These are phyloP conservation scores for Phylloscopus whistleri DNA, from an alignment of 2,113 vertebrate genomes.

Conservation along the genomic window DNA sequence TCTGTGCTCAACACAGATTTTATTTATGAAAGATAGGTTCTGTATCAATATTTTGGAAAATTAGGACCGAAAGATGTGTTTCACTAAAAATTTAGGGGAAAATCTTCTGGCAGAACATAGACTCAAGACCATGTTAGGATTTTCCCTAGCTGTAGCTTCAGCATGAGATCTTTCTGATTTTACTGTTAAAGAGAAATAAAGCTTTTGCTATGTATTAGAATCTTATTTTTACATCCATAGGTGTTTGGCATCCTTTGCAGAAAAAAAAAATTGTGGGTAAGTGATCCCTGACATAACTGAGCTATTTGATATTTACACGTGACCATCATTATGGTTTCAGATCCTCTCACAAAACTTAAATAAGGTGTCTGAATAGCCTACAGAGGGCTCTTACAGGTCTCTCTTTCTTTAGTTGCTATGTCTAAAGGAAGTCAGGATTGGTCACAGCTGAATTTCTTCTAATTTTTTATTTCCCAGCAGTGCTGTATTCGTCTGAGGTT, in stretches of 20 bases:
- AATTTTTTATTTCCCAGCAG: slow-evolving; percentile 45
- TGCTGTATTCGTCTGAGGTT: neutral
- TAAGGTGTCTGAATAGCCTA: slow-evolving; percentile 37
- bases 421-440: slow-evolving; percentile 24
- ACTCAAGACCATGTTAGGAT: neutral
- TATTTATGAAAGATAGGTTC: neutral
- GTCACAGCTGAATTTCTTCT: slow-evolving; percentile 11
- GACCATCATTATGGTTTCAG: slow-evolving; percentile 3
- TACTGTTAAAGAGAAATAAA: neutral
- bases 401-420: neutral
- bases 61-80: neutral
- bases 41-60: neutral
- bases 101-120: neutral
- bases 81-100: neutral
- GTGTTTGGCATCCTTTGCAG: neutral
- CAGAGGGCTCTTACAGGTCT: neutral
- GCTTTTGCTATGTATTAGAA: neutral
- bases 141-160: neutral
- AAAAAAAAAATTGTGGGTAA: neutral
- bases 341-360: slow-evolving; percentile 36
- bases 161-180: neutral
- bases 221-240: neutral
- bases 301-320: neutral
- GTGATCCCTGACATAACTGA: neutral
- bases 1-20: neutral